phyloP scores from a whole-genome alignment of 2,797 vertebrate genomes.

The Myotis pilosus region DNA sequence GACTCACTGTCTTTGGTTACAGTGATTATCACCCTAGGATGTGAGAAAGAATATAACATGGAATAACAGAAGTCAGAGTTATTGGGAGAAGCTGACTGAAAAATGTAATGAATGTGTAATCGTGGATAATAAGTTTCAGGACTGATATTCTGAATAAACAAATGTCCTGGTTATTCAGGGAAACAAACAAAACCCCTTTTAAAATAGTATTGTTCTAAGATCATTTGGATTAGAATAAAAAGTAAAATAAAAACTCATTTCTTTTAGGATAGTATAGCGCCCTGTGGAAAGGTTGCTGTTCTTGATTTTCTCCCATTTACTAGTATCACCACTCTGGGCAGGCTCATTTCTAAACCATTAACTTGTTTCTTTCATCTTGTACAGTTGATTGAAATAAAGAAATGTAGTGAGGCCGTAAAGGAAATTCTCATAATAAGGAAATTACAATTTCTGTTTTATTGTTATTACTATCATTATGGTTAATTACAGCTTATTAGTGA shows the following conservation, averaged over 20 bases:
- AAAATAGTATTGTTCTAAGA: neutral
- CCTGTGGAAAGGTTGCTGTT: neutral
- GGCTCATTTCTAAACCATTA: neutral
- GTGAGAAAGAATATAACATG: neutral
- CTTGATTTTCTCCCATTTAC: neutral
- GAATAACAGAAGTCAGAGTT: neutral
- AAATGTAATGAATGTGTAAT: neutral
- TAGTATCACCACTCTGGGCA: neutral
- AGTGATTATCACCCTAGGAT: neutral
- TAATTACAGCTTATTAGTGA: neutral
- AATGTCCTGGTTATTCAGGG: neutral
- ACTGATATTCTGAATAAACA: neutral
- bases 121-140: neutral
- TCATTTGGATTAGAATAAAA: neutral
- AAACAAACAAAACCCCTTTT: constrained; percentile 6
- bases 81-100: neutral
- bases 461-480: neutral
- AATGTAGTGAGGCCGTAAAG: neutral
- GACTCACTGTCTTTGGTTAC: neutral
- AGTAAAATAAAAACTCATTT: neutral
- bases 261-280: constrained; percentile 21
- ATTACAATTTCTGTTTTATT: constrained; percentile 36
- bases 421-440: constrained; percentile 22
- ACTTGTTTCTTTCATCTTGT: constrained; percentile 13
- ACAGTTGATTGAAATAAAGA: constrained; percentile 47